Conservation (phyloP, 2,888 invertebrate genomes). For the Cephonodes hylas region DNA sequence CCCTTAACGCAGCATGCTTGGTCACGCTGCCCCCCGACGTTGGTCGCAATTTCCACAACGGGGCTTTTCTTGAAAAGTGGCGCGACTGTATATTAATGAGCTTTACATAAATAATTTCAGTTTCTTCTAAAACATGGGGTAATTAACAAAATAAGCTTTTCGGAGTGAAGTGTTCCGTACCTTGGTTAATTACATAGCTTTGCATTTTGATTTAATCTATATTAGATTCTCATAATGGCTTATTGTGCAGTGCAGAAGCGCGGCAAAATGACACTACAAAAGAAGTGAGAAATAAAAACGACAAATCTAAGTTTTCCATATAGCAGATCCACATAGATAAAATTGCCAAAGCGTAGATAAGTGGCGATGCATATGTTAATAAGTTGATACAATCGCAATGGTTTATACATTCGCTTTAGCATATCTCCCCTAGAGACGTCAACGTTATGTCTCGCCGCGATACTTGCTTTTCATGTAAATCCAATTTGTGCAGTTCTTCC, state of each 20-base stretch:
- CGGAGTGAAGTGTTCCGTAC: background rate
- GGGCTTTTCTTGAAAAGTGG: conserved; percentile 67
- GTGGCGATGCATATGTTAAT: conserved; percentile 1
- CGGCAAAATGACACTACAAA: background rate
- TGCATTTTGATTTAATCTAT: background rate
- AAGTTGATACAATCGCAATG: background rate
- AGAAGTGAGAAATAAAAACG: background rate
- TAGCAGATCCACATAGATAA: conserved; percentile 6
- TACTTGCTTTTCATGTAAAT: conserved; percentile 77
- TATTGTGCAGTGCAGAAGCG: background rate
- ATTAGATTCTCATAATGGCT: no score
- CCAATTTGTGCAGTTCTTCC: conserved; percentile 73
- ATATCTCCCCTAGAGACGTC: conserved; percentile 40
- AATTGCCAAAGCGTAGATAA: background rate
- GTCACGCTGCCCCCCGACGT: conserved; percentile 76
- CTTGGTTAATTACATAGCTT: background rate
- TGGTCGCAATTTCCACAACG: conserved; percentile 74
- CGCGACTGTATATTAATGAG: conserved; percentile 41
- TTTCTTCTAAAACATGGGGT: background rate
- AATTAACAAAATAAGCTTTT: background rate
- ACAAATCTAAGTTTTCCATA: no score
- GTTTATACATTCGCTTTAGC: background rate
- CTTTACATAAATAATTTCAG: conserved; percentile 11
- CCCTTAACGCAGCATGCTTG: conserved; percentile 80
- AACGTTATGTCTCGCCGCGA: conserved; percentile 55